Evolutionary conservation across 2,797 vertebrate species (phyloP).

Genomic region (Aeoliscus strigatus): DNA sequence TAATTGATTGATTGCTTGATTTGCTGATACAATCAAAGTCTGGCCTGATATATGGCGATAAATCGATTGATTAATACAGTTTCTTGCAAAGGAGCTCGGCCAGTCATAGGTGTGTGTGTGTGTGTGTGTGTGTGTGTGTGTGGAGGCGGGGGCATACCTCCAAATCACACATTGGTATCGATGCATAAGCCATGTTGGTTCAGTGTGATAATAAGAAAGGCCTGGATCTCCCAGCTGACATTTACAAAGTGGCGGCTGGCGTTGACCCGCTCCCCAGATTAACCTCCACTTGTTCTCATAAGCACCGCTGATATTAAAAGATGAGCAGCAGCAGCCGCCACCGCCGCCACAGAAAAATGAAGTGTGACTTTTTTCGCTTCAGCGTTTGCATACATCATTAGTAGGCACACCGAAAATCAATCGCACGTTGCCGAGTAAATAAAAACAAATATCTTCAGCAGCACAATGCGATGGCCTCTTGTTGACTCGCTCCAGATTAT

Average conservation of each 20-base stretch:
- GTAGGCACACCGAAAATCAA: slow-evolving; percentile 62
- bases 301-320: slow-evolving; percentile 64
- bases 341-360: slow-evolving; percentile 24
- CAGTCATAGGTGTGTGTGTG: slow-evolving; percentile 21
- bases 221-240: slow-evolving; percentile 70
- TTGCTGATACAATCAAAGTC: slow-evolving; percentile 76
- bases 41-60: slow-evolving; percentile 72
- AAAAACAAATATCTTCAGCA: slow-evolving; percentile 67
- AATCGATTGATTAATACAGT: slow-evolving; percentile 76
- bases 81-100: slow-evolving; percentile 48
- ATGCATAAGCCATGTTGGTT: slow-evolving; percentile 65
- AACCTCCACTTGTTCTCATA: slow-evolving; percentile 72
- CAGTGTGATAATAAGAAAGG: slow-evolving; percentile 71
- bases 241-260: slow-evolving; percentile 70
- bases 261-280: slow-evolving; percentile 64
- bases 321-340: slow-evolving; percentile 32
- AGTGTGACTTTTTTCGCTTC: slow-evolving; percentile 59
- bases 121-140: slow-evolving; percentile 25
- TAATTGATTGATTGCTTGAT: slow-evolving; percentile 72
- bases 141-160: slow-evolving; percentile 38
- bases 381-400: slow-evolving; percentile 67
- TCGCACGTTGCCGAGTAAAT: slow-evolving; percentile 65
- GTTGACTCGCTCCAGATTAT: slow-evolving; percentile 71
- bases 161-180: slow-evolving; percentile 67
- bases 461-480: slow-evolving; percentile 47